Evolutionary conservation across 37 sponge, comb jelly and placozoan species (phyloP).

Genomic region (Chondrilla cf. caribensis): DNA sequence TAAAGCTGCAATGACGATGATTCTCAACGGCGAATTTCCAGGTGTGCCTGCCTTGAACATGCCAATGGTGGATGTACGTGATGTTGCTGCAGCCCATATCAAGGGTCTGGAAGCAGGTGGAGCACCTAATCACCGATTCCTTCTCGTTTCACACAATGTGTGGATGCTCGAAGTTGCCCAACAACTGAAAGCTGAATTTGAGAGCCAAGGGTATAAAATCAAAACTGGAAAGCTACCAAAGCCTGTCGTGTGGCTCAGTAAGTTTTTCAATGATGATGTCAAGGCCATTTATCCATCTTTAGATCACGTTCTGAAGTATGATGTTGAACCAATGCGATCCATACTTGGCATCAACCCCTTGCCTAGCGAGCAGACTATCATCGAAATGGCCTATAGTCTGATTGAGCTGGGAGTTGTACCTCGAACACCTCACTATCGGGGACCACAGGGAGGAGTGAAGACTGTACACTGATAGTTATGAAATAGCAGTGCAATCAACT

Average conservation of each 20-base stretch:
- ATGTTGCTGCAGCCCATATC: conserved; percentile 83
- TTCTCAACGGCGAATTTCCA: conserved; percentile 53
- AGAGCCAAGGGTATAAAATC: conserved; percentile 68
- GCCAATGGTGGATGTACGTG: conserved; percentile 77
- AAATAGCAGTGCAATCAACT: background rate
- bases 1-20: background rate
- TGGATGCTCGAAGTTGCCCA: conserved; percentile 53
- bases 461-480: background rate
- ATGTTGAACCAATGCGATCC: conserved; percentile 52
- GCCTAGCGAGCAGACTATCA: conserved; percentile 43
- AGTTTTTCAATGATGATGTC: conserved; percentile 25
- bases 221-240: conserved; percentile 43
- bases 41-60: conserved; percentile 55
- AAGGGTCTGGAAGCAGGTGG: conserved; percentile 74
- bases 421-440: conserved; percentile 55
- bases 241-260: conserved; percentile 37
- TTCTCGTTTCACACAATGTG: conserved; percentile 27
- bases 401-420: conserved; percentile 65
- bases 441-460: conserved; percentile 29
- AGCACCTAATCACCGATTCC: conserved; percentile 62
- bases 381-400: conserved; percentile 79
- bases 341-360: conserved; percentile 68
- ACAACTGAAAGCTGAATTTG: conserved; percentile 57
- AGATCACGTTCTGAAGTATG: conserved; percentile 35
- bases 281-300: conserved; percentile 35